These are phyloP conservation scores for Drosophila orena DNA, from an alignment of 1,140 invertebrate genomes.

Conservation along the genomic window DNA sequence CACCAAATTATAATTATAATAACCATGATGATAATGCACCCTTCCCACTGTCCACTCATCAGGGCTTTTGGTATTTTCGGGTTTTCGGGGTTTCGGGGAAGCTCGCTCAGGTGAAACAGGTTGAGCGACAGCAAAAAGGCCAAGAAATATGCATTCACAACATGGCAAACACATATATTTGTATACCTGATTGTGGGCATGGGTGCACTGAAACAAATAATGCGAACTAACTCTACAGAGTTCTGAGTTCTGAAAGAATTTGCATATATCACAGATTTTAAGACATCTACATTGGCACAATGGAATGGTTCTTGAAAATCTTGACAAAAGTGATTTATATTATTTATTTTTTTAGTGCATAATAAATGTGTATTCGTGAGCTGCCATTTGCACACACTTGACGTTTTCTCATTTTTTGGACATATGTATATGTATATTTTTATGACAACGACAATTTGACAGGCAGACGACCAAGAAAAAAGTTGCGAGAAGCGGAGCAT, in stretches of 20 bases:
- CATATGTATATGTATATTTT: conserved; percentile 64
- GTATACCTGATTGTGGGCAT: background rate
- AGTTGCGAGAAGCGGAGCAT: conserved; percentile 30
- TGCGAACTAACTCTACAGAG: no score
- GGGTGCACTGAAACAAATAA: conserved; percentile 16
- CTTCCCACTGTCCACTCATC: conserved; percentile 27
- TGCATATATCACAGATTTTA: no score
- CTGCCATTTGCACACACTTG: conserved; percentile 72
- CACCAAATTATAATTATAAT: conserved; percentile 50
- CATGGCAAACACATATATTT: conserved; percentile 6
- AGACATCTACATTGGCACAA: no score
- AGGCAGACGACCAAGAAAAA: conserved; percentile 28
- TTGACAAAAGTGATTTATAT: no score
- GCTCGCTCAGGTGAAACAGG: conserved; percentile 63
- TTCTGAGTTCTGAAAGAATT: no score
- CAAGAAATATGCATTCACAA: conserved; percentile 37
- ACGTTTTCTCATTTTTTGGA: conserved; percentile 34
- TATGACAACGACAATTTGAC: conserved; percentile 74
- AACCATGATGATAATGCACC: conserved; percentile 45
- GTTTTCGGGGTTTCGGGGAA: conserved; percentile 14
- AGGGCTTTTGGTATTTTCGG: conserved; percentile 26
- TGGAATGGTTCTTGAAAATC: no score
- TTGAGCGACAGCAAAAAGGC: conserved; percentile 35
- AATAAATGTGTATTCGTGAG: conserved; percentile 9
- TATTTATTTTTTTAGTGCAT: conserved; percentile 5